Base-by-base conservation (phyloP, 2,797 vertebrate genomes). In the Cygnus olor region DNA sequence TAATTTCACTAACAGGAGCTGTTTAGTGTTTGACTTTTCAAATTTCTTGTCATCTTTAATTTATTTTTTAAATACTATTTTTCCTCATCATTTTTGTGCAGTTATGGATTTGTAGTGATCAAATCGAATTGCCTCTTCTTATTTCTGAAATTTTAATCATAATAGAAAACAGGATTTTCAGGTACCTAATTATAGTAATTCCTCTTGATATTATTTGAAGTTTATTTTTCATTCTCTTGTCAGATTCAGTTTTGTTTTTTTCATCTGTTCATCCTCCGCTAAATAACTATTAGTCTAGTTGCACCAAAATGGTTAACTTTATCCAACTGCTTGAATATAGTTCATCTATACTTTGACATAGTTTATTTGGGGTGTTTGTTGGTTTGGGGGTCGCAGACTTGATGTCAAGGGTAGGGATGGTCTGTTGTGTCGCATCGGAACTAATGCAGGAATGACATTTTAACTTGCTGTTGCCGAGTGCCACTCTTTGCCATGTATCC, bases 181-280 rank as follows among this genome's bases (percentile, higher is more conserved):
- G 53, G 65, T 80, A 82, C 17, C 60, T 88, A 92, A 88, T 82
- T 94, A 80, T 44, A 72, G 66, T 89, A 94, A 92, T 47, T 24
- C 18, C 61, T 92, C 40, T 90, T 88, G n/a, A 34, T 90, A 40
- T 56, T 71, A 53, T 36, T 60, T 84, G 30, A 77, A 11, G 17
- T 60, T 87, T 88, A 44, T 94, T 95, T 83, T 83, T 61, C 34
- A 61, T 93, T 97, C 10, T 80, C 11, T 53, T 92, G 28, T 69
- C 72, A 80, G 18, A 21, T 79, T 96, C 58, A 64, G 5, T 91
- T 94, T 79, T 27, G 15, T 21, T 84, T 8, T 82, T 71, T 71
- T 66, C 36, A 14, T 1, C 14, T 65, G 57, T 70, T 91, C 5
- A n/a, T 73, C 44, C 7, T 68, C 49, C 47, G 73, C 24, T 70